Evolutionary conservation across 2,113 vertebrate genomes (phyloP).

Genomic region (Craseonycteris thonglongyai): DNA sequence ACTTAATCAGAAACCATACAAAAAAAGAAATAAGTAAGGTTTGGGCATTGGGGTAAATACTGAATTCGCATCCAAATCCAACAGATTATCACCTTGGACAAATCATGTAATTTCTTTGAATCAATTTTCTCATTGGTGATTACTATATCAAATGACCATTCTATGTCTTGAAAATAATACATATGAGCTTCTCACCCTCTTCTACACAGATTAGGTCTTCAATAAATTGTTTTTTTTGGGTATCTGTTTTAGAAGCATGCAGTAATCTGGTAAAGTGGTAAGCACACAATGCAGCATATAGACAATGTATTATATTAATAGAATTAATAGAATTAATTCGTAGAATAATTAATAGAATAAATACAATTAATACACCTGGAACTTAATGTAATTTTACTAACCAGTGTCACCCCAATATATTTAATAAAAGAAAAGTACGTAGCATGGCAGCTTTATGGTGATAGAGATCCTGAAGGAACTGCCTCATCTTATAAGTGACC

Average conservation of each 20-base stretch:
- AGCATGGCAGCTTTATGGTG: not conserved
- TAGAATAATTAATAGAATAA: too few species aligned
- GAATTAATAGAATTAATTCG: too few species aligned
- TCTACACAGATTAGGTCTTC: not conserved
- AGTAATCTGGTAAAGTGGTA: not conserved
- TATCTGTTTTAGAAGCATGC: not conserved
- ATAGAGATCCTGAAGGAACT: not conserved
- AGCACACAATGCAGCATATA: too few species aligned
- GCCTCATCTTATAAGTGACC: not conserved
- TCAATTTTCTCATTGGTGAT: not conserved
- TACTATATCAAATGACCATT: fast-evolving
- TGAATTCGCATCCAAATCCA: not conserved
- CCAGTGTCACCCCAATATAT: too few species aligned
- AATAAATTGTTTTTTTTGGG: not conserved
- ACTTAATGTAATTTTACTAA: too few species aligned
- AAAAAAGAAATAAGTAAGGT: not conserved
- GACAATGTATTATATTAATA: too few species aligned
- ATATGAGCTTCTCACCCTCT: not conserved
- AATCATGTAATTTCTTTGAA: not conserved
- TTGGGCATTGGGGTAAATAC: not conserved
- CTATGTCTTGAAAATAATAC: not conserved
- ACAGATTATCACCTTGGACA: not conserved
- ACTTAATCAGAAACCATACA: not conserved
- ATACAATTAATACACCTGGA: too few species aligned
- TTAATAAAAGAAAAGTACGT: not conserved